Base-by-base conservation (phyloP, 1,140 invertebrate species). In the Scaptomyza montana region DNA sequence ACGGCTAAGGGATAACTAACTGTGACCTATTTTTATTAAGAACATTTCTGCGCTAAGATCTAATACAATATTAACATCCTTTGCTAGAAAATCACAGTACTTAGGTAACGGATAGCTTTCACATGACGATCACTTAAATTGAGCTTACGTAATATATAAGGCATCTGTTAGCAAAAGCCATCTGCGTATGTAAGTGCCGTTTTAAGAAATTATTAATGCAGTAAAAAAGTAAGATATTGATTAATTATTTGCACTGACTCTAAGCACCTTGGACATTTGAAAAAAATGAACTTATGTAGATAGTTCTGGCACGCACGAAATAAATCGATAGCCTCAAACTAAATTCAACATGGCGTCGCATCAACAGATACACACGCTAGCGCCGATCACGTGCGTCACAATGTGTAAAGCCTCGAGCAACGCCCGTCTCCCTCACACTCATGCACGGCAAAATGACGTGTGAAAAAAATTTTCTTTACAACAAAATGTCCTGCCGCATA, bases 361-460 rank as follows among this genome's bases (percentile, higher is more conserved):
- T 33, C 68, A 61, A 56, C 45, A 54, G 78, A 87, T 87, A 82
- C 72, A 82, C 50, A 65, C 65, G 49, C 13, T 56, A 55, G 8
- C 54, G 71, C 8, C 60, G 85, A 87, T 89, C 84, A 63, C 78
- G 76, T 87, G 78, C 71, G 82, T 78, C 75, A 82, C 56, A 41
- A 49, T 25, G 19, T 39, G 13, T 25, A 79, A 77, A 74, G 59
- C 62, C 69, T 69, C 76, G 55, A 25, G 33, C n/a, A 49, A 1
- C 43, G 43, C 47, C 25, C 21, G 28, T n/a, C 66, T 45, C 45
- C 45, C 10, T 5, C 13, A 7, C 59, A 13, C 16, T 10, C 9
- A 47, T 28, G 25, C 45, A 28, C n/a, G 43, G n/a, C 36, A 36
- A 68, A 68, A 63, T 25, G 28, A n/a, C 19, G 33, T 3, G 19